These are phyloP conservation scores for Bufo bufo DNA, from an alignment of 2,113 vertebrate species.

Conservation along the genomic window DNA sequence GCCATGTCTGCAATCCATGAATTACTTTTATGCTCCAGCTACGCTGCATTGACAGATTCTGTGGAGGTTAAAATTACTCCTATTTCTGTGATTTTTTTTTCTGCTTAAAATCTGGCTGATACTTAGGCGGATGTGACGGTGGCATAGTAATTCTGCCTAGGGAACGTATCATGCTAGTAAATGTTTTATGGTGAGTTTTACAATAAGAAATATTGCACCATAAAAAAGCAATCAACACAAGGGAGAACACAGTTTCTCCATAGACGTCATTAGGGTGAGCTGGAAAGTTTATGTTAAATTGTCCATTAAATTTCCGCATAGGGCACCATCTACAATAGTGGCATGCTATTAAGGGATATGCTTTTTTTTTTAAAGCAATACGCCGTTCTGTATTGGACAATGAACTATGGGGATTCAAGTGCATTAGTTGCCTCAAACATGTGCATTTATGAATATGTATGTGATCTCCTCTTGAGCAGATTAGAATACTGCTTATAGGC, in stretches of 20 bases:
- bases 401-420: background rate
- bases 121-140: background rate
- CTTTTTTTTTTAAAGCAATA: slow-evolving; percentile 12
- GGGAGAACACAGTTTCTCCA: slow-evolving; percentile 8
- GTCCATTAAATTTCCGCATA: slow-evolving; percentile 38
- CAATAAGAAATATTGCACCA: slow-evolving; percentile 45
- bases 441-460: background rate
- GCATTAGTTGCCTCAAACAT: background rate
- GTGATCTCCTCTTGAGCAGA: background rate
- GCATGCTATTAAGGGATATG: slow-evolving; percentile 26
- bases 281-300: slow-evolving; percentile 43
- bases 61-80: background rate
- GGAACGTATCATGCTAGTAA: slow-evolving; percentile 31
- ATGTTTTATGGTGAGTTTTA: slow-evolving; percentile 42
- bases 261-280: slow-evolving; percentile 26
- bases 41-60: background rate
- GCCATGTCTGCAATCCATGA: background rate
- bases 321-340: slow-evolving; percentile 26
- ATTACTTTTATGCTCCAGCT: background rate
- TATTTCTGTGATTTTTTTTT: background rate
- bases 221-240: slow-evolving; percentile 50
- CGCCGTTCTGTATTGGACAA: background rate
- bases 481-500: background rate
- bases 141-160: slow-evolving; percentile 35
- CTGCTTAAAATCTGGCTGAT: background rate